A percentile compares a stretch with the other conserved stretches of the same genome.
phyloP scores from a whole-genome alignment of 2,113 vertebrate genomes.

The Psilopsiagon aymara region DNA sequence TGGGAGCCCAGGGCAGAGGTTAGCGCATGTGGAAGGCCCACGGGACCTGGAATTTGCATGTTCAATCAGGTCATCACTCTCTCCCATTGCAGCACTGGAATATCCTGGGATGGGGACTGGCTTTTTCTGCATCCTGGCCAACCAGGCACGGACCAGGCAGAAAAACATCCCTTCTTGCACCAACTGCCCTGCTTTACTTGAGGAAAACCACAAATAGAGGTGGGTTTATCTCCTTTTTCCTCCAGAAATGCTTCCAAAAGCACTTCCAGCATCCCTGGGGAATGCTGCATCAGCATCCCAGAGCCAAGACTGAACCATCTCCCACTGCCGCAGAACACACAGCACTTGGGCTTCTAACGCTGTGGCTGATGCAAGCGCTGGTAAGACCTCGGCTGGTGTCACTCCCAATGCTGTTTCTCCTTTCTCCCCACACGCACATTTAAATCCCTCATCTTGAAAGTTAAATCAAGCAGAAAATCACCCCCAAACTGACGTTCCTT shows the following conservation, averaged over 20 bases:
- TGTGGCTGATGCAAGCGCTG: neutral
- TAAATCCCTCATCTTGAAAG: neutral
- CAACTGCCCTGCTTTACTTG: fast-evolving
- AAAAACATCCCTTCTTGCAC: neutral
- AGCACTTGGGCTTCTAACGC: fast-evolving
- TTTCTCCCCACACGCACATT: neutral
- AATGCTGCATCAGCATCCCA: fast-evolving
- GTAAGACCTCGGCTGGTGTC: neutral
- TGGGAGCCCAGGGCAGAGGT: neutral
- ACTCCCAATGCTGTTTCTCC: neutral
- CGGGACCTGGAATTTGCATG: fast-evolving
- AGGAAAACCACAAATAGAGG: neutral
- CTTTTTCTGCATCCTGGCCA: fast-evolving
- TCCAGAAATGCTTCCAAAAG: neutral
- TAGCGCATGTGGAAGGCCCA: fast-evolving
- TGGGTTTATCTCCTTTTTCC: neutral
- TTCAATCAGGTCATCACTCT: neutral
- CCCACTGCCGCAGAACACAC: neutral
- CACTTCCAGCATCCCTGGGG: neutral
- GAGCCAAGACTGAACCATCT: neutral
- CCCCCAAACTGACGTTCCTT: neutral
- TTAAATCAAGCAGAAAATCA: neutral
- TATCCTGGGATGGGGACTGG: neutral
- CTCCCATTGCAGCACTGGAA: neutral
- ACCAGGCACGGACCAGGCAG: neutral